Evolutionary conservation across 2,888 invertebrate genomes (phyloP).

Genomic region (Liopterus haemorrhoidalis): DNA sequence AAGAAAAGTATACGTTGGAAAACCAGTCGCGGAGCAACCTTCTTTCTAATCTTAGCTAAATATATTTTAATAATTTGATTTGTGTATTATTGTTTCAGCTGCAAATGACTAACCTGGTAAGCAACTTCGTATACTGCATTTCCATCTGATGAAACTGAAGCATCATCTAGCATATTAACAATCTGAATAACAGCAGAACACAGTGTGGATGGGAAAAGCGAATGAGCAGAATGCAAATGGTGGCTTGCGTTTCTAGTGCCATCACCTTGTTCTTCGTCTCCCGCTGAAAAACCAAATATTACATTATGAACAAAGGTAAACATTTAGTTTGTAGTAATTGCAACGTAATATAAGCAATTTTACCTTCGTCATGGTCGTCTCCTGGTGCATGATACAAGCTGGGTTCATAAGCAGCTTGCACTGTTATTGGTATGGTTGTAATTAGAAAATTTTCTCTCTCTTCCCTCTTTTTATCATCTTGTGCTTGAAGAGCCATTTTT

Average conservation of each 20-base stretch:
- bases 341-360: conserved; percentile 24
- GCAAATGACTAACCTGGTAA: conserved; percentile 65
- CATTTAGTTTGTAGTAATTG: not conserved
- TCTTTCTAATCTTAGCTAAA: no score
- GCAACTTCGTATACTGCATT: conserved; percentile 96
- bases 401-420: conserved; percentile 94
- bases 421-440: conserved; percentile 90
- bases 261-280: conserved; percentile 54
- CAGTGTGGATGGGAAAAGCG: conserved; percentile 92
- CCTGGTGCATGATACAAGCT: conserved; percentile 76
- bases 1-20: no score
- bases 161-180: conserved; percentile 89
- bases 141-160: conserved; percentile 89
- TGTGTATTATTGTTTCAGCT: no score
- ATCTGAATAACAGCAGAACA: conserved; percentile 95
- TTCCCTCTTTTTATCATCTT: conserved; percentile 91
- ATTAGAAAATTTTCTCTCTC: conserved; percentile 93
- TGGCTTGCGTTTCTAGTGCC: conserved; percentile 69
- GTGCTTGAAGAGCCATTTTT: conserved; percentile 87
- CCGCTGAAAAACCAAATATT: conserved; percentile 32
- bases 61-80: no score
- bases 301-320: not conserved
- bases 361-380: conserved; percentile 83
- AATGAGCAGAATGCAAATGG: conserved; percentile 86
- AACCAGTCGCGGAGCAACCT: no score